Base-by-base conservation (phyloP, 1,140 invertebrate genomes). In the Meloidogyne exigua region DNA sequence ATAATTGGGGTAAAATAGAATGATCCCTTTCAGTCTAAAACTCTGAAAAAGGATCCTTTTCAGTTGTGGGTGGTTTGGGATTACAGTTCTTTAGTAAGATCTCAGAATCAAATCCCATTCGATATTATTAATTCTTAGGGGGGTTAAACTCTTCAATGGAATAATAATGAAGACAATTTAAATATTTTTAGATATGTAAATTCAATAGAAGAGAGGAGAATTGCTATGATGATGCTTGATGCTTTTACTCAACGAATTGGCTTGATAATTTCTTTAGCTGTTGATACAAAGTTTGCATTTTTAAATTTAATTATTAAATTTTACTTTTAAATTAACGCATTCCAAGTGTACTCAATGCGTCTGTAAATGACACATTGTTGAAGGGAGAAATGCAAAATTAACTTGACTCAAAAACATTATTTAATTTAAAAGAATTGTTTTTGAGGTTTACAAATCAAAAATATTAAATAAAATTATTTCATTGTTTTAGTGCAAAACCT, bases 221-320 rank as follows among this genome's bases (percentile, higher is more conserved):
- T 73, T 26, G 57, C 21, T 39, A 64, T 64, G 57, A 65, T 49
- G 13, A n/a, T 73, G 44, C 28, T 73, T 25, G 23, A 62, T 36
- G 71, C 71, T 36, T 73, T 73, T 13, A 65, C 72, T 13, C 57
- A 65, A 32, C 42, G 72, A 32, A 73, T 73, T n/a, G 72, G 72
- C 1, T 49, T 25, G 26, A 73, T 73, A 64, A 36, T 73, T 62
- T 36, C 57, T 12, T 23, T 64, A 23, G 42, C 39, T 36, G 28
- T 62, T 36, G 65, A 73, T 25, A 73, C 72, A 36, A 65, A 36
- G 44, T 62, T 65, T 15, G 23, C 28, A 39, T 39, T 39, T 39
- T 65, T n/a, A n/a, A 73, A 57, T 7, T 57, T 57, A n/a, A 2
- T 32, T 32, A 3, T 32, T 32, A 32, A 7, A 32, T n/a, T n/a